Evolutionary conservation across 2,888 invertebrate species (phyloP).

Genomic region (Ischnura elegans): DNA sequence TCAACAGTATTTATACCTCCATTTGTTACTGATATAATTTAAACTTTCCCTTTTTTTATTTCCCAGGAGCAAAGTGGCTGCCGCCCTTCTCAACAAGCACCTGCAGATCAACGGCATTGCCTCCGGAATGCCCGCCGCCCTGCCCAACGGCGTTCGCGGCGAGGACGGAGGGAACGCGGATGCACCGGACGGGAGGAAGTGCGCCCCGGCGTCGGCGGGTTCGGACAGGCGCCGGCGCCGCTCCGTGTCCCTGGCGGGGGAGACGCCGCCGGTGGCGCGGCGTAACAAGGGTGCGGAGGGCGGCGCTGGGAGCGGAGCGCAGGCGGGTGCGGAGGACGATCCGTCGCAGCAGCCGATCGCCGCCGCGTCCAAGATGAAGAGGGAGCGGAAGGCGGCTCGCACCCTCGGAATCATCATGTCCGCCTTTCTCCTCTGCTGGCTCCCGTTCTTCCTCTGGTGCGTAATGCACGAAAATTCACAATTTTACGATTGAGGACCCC

Average conservation of each 20-base stretch:
- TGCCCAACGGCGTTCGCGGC: conserved; percentile 69
- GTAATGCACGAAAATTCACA: too few relatives aligned
- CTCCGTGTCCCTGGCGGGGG: conserved; percentile 70
- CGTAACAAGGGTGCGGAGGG: neutral
- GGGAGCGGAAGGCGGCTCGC: conserved; percentile 93
- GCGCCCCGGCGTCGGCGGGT: conserved; percentile 36
- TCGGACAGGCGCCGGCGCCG: conserved; percentile 70
- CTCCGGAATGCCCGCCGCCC: conserved; percentile 80
- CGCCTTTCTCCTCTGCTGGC: conserved; percentile 96
- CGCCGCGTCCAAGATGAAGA: conserved; percentile 85
- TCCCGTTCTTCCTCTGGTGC: conserved; percentile 97
- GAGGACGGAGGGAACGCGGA: conserved; percentile 75
- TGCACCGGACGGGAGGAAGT: neutral
- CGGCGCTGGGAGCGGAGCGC: neutral
- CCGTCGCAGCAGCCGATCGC: conserved; percentile 12
- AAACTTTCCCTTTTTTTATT: too few relatives aligned
- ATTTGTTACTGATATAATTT: too few relatives aligned
- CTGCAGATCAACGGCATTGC: conserved; percentile 94
- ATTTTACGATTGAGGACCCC: too few relatives aligned
- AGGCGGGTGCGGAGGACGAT: neutral
- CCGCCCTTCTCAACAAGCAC: conserved; percentile 91
- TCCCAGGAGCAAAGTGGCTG: conserved; percentile 92
- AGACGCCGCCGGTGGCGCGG: conserved; percentile 70
- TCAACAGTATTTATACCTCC: too few relatives aligned
- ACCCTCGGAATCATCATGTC: conserved; percentile 98